Conservation (phyloP, 2,113 vertebrate species). For the Eira barbara region DNA sequence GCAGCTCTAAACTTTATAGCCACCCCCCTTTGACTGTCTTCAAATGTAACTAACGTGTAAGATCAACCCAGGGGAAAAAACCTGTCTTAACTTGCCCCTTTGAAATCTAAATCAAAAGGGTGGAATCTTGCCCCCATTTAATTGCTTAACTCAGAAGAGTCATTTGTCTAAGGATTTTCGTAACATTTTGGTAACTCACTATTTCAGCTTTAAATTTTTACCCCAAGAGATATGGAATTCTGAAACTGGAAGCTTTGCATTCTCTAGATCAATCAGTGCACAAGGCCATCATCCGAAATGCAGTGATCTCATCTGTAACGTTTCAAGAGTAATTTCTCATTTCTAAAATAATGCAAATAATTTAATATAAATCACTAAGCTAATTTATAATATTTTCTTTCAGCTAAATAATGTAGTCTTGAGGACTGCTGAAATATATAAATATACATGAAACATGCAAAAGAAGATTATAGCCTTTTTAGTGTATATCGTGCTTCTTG, state of each 20-base stretch:
- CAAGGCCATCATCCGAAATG: background rate
- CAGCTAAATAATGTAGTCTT: background rate
- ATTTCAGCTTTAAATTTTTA: slow-evolving; percentile 12
- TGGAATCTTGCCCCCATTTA: background rate
- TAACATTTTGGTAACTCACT: background rate
- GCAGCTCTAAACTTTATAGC: background rate
- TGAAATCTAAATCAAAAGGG: background rate
- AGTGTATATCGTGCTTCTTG: background rate
- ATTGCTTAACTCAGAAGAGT: background rate
- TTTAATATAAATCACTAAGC: background rate
- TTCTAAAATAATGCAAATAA: background rate
- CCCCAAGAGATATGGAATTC: background rate
- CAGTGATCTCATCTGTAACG: background rate
- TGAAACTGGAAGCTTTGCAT: background rate
- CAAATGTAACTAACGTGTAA: background rate
- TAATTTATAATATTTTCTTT: background rate
- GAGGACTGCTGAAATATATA: background rate
- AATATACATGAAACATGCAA: background rate
- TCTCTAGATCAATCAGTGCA: background rate
- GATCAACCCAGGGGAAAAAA: background rate
- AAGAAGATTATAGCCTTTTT: background rate
- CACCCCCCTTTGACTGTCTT: background rate
- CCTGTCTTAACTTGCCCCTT: background rate
- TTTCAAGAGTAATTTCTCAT: background rate
- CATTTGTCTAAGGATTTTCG: background rate